Evolutionary conservation across 1,140 invertebrate genomes (phyloP).

Genomic region (Drosophila repleta): DNA sequence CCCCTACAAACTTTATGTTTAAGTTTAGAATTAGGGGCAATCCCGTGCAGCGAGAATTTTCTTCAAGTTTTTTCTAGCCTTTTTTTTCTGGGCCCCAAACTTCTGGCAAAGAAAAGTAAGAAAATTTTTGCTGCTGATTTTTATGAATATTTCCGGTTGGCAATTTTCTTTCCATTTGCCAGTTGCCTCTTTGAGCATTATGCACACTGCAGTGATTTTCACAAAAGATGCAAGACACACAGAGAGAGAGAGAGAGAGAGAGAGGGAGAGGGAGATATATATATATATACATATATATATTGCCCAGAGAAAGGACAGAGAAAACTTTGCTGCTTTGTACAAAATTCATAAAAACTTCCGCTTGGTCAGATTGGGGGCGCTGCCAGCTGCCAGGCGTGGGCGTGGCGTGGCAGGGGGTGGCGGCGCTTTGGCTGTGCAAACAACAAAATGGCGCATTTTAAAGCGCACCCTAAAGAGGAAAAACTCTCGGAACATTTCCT

Average conservation of each 20-base stretch:
- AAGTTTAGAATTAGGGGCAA: conserved; percentile 16
- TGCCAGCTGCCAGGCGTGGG: conserved; percentile 24
- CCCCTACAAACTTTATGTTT: conserved; percentile 25
- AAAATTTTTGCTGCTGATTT: conserved; percentile 48
- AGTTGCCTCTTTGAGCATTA: conserved; percentile 50
- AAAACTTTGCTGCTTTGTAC: conserved; percentile 76
- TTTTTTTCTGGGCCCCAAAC: conserved; percentile 9
- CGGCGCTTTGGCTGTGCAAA: conserved; percentile 53
- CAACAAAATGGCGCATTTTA: conserved; percentile 82
- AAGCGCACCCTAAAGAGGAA: conserved; percentile 51
- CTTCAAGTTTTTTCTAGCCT: background rate
- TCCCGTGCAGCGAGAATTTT: background rate
- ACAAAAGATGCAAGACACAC: conserved; percentile 51
- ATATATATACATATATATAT: conserved; percentile 21
- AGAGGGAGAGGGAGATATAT: too few relatives aligned
- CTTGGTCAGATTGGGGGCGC: conserved; percentile 50
- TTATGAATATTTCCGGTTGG: conserved; percentile 77
- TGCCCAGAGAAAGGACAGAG: conserved; percentile 40
- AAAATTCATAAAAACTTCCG: conserved; percentile 82
- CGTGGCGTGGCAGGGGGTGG: conserved; percentile 14
- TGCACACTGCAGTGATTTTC: conserved; percentile 79
- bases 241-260: too few relatives aligned
- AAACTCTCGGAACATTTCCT: conserved; percentile 21
- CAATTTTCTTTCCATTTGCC: conserved; percentile 18
- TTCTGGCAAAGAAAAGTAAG: conserved; percentile 17